Conservation (phyloP, 2,113 vertebrate genomes). For the Anas platyrhynchos region DNA sequence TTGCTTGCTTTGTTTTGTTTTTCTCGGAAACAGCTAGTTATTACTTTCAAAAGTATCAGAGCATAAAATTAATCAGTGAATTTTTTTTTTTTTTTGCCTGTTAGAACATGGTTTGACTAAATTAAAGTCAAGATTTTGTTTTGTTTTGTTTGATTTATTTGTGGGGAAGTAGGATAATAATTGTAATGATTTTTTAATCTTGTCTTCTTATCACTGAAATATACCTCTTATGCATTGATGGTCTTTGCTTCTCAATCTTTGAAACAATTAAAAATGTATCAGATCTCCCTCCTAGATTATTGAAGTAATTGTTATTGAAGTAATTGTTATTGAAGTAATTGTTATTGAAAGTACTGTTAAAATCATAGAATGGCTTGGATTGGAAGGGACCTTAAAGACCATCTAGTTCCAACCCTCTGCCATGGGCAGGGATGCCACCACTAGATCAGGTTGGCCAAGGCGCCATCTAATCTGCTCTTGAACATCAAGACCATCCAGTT, state of each 20-base stretch:
- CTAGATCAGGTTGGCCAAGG: too few species aligned
- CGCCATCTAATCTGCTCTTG: too few species aligned
- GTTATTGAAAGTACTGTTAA: not conserved
- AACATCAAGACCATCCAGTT: too few species aligned
- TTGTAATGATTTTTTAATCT: not conserved
- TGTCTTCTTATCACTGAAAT: not conserved
- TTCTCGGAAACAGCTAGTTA: not conserved
- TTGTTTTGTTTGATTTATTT: not conserved
- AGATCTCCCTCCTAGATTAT: not conserved
- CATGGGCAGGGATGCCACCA: too few species aligned
- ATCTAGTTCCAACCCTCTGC: too few species aligned
- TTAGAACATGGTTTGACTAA: not conserved
- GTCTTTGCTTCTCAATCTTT: not conserved
- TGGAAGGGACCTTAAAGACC: too few species aligned
- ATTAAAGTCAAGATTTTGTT: not conserved
- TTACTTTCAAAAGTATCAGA: not conserved
- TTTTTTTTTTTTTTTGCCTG: not conserved
- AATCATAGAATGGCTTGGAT: too few species aligned
- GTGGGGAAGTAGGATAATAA: not conserved
- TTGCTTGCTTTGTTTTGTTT: too few species aligned
- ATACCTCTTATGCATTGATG: not conserved
- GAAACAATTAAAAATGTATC: not conserved
- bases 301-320: not conserved
- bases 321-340: not conserved
- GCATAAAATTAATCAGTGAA: not conserved